Conservation (phyloP, 1,140 invertebrate species). For the Meloidogyne exigua region DNA sequence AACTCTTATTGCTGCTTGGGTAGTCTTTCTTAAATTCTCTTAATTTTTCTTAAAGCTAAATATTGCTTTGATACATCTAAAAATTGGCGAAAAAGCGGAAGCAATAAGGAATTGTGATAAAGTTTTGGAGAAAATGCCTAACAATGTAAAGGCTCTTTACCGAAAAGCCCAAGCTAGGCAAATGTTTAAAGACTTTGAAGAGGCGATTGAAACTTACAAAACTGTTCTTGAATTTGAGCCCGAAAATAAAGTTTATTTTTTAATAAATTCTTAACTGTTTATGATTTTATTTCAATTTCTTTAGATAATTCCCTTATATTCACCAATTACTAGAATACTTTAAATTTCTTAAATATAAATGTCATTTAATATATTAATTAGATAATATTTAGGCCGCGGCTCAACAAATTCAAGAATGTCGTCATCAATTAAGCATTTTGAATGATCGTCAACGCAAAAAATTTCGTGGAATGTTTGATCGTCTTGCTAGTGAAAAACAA, state of each 20-base stretch:
- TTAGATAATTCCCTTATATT: too few species aligned
- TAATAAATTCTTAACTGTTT: too few species aligned
- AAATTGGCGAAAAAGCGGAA: slow-evolving; percentile 74
- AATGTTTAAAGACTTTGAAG: slow-evolving; percentile 15
- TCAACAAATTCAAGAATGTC: slow-evolving; percentile 25
- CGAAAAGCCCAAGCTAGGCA: slow-evolving; percentile 71
- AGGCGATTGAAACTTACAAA: slow-evolving; percentile 19
- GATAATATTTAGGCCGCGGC: not conserved
- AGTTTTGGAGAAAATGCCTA: slow-evolving; percentile 74
- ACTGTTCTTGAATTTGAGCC: slow-evolving; percentile 5
- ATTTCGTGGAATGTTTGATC: slow-evolving; percentile 11
- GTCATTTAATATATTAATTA: not conserved
- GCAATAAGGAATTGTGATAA: slow-evolving; percentile 74
- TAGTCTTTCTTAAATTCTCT: not conserved
- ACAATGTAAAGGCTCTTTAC: slow-evolving; percentile 86
- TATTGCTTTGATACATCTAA: slow-evolving; percentile 79
- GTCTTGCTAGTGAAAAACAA: slow-evolving; percentile 10
- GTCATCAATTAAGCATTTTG: not conserved
- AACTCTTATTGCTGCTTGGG: slow-evolving; percentile 33
- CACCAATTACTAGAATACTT: too few species aligned
- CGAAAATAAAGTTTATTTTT: not conserved
- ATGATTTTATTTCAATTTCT: too few species aligned
- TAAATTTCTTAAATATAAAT: too few species aligned
- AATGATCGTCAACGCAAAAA: slow-evolving; percentile 8
- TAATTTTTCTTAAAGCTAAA: slow-evolving; percentile 22